Conservation (phyloP, 2,888 invertebrate genomes). For the Bursaphelenchus okinawaensis region DNA sequence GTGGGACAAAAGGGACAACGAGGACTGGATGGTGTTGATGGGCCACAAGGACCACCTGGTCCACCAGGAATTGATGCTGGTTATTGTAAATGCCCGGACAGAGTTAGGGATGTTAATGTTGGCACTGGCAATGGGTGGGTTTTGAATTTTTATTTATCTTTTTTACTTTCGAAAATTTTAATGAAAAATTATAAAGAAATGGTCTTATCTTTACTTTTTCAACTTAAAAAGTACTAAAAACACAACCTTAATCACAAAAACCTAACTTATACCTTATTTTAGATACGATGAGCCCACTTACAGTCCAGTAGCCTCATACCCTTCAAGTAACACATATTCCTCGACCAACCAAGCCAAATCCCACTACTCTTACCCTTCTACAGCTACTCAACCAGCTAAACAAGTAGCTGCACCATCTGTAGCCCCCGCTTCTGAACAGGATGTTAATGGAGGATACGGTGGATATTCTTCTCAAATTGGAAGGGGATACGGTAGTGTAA, state of each 20-base stretch:
- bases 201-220: too few relatives aligned
- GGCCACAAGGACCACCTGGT: slow-evolving; percentile 4
- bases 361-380: background rate
- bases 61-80: slow-evolving; percentile 10
- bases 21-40: slow-evolving; percentile 20
- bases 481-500: background rate
- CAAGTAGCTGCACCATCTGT: background rate
- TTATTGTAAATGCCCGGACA: slow-evolving; percentile 11
- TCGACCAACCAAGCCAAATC: background rate
- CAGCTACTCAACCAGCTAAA: background rate
- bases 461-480: background rate
- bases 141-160: too few relatives aligned
- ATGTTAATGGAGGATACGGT: background rate
- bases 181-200: too few relatives aligned
- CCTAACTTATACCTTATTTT: too few relatives aligned
- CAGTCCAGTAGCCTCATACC: background rate
- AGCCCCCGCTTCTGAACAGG: background rate
- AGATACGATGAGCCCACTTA: background rate
- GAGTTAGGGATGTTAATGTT: slow-evolving; percentile 4
- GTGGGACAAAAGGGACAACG: slow-evolving; percentile 17
- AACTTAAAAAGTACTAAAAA: too few relatives aligned
- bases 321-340: background rate
- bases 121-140: background rate
- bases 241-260: too few relatives aligned
- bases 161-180: background rate